A percentile compares a stretch with the other conserved stretches of the same genome.
Evolutionary conservation across 2,113 vertebrate species (phyloP).

Genomic region (Chrysochloris asiatica): DNA sequence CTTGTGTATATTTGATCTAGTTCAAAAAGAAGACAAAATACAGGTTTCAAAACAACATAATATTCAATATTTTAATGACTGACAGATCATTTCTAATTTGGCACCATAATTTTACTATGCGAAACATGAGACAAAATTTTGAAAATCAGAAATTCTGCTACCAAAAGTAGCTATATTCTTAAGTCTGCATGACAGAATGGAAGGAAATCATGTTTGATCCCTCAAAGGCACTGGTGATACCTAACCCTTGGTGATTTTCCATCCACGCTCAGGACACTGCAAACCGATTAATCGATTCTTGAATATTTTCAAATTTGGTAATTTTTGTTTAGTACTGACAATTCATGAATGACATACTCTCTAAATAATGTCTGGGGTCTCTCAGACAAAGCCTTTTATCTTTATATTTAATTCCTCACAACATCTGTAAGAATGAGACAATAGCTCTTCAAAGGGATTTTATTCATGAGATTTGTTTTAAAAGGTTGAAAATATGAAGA

Average conservation of each 20-base stretch:
- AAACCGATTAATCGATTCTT: background rate
- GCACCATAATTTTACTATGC: background rate
- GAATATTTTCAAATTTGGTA: background rate
- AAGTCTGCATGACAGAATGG: constrained; percentile 30
- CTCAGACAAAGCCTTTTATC: background rate
- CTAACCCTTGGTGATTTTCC: background rate
- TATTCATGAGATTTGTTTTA: background rate
- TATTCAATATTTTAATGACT: constrained; percentile 19
- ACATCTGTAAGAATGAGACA: background rate
- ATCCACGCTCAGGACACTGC: background rate
- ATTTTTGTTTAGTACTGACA: background rate
- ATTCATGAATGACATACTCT: background rate
- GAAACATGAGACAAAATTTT: constrained; percentile 1
- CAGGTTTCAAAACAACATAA: background rate
- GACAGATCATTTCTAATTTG: constrained; percentile 23
- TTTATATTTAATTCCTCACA: background rate
- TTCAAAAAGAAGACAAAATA: background rate
- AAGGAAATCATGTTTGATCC: background rate
- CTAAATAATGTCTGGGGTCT: background rate
- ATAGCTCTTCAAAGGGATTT: background rate
- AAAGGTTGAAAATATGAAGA: background rate
- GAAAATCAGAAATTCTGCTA: constrained; percentile 42
- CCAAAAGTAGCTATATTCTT: constrained; percentile 32
- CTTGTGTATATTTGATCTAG: constrained; percentile 98
- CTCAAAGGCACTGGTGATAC: background rate